These are phyloP conservation scores for Argya squamiceps DNA, from an alignment of 2,797 vertebrate species.

Conservation along the genomic window DNA sequence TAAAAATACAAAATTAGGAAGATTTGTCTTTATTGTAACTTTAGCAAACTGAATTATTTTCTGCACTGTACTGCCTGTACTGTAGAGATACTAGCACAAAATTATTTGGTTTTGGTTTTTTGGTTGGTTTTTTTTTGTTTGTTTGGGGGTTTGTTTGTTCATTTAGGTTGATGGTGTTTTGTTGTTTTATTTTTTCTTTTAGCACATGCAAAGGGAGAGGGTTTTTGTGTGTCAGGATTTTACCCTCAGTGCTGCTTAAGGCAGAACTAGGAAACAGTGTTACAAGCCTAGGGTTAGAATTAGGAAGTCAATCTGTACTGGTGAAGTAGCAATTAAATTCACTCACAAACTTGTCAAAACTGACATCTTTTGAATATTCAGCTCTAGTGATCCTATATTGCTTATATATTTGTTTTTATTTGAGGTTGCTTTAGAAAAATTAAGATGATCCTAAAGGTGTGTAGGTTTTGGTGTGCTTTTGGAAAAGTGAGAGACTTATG, in stretches of 20 bases:
- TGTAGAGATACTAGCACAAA: background rate
- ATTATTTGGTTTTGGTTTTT: background rate
- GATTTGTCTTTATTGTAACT: background rate
- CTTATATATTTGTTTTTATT: background rate
- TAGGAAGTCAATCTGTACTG: background rate
- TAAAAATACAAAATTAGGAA: background rate
- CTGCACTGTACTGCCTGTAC: background rate
- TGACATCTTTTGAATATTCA: background rate
- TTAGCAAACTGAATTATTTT: background rate
- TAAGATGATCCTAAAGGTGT: background rate
- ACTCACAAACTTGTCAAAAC: background rate
- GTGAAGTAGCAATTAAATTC: background rate
- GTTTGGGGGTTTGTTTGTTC: background rate
- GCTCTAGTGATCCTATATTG: background rate
- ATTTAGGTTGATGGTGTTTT: too few species aligned
- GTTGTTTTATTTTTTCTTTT: background rate
- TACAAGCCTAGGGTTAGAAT: background rate
- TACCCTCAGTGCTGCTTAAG: background rate
- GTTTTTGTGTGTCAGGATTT: background rate
- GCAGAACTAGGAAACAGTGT: background rate
- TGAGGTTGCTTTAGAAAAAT: background rate
- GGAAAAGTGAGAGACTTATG: background rate
- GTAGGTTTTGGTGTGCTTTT: background rate
- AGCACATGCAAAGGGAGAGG: fast-evolving
- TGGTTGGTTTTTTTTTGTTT: background rate